Evolutionary conservation across 2,113 vertebrate genomes (phyloP), one percentile per base, ranked within the genome.

Genomic region (Aramus guarauna): DNA sequence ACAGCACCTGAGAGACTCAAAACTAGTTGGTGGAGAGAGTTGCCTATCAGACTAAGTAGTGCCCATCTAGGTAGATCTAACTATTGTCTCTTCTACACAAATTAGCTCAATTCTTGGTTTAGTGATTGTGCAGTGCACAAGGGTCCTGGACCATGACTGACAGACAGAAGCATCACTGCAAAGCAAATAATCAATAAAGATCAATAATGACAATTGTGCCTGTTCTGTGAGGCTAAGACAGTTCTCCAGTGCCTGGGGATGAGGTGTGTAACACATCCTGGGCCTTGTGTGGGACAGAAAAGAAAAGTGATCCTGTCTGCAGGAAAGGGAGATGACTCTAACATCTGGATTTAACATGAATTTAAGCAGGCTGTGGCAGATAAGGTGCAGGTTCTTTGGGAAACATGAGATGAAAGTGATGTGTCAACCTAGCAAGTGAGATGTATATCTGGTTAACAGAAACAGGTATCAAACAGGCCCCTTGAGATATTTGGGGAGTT

Each of bases 281-380:
- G 15, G n/a, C 5, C 22, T 36, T 0, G 0, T 23, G 48, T 9
- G n/a, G 20, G 22, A 59, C 15, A 68, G 23, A 80, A 48, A 90
- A 89, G 18, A 80, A 48, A 90, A 89, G 18, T 20, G 16, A 37
- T 30, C 26, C 17, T 34, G 6, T 60, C n/a, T 83, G 12, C 0
- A 3, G 45, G 20, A 80, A 77, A 77, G 11, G 41, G n/a, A 88
- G 7, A 75, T 50, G 36, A 47, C 45, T 72, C 19, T 56, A 43
- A 72, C 47, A 53, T 22, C 48, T 90, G 56, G 55, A 83, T 90
- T 16, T 48, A 62, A 45, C 16, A 47, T 4, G 3, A 6, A 15
- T 85, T 85, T 91, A 69, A 73, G 45, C 26, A 45, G 27, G 45
- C 14, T 66, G 21, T 27, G 39, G 39, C 27, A 45, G 27, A 59